Percentiles rank a stretch among this genome's conserved stretches.
phyloP scores from a whole-genome alignment of 1,140 invertebrate genomes.

The Ctenoplectra terminalis region DNA sequence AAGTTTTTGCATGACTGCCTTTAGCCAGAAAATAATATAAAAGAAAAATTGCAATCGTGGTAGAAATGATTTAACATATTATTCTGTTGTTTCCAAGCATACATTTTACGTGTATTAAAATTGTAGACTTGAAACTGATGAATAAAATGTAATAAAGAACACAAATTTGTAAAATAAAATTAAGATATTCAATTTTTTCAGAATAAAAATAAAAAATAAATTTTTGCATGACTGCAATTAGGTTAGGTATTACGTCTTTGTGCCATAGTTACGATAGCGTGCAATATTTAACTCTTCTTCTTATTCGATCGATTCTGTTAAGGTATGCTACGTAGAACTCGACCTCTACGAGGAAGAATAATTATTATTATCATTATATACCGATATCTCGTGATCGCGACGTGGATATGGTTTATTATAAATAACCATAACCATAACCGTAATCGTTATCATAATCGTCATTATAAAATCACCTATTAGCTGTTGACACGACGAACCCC shows the following conservation, averaged over 20 bases:
- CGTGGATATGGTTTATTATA: conserved; percentile 10
- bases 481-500: too few relatives aligned
- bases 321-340: not conserved
- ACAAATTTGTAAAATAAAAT: too few relatives aligned
- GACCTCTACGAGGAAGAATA: not conserved
- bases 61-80: too few relatives aligned
- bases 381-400: not conserved
- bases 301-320: not conserved
- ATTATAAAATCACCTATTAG: conserved; percentile 11
- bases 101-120: too few relatives aligned
- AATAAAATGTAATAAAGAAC: too few relatives aligned
- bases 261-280: too few relatives aligned
- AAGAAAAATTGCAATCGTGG: too few relatives aligned
- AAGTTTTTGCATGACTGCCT: not conserved
- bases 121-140: too few relatives aligned
- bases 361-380: conserved; percentile 22
- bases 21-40: too few relatives aligned
- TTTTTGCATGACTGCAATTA: not conserved
- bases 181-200: not conserved
- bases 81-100: too few relatives aligned
- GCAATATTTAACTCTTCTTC: not conserved
- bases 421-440: conserved; percentile 26
- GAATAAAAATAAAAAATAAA: not conserved
- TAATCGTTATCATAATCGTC: conserved; percentile 19
- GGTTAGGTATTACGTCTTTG: conserved; percentile 3